Evolutionary conservation across 1,140 invertebrate species (phyloP).

Genomic region (Tetranychus urticae): DNA sequence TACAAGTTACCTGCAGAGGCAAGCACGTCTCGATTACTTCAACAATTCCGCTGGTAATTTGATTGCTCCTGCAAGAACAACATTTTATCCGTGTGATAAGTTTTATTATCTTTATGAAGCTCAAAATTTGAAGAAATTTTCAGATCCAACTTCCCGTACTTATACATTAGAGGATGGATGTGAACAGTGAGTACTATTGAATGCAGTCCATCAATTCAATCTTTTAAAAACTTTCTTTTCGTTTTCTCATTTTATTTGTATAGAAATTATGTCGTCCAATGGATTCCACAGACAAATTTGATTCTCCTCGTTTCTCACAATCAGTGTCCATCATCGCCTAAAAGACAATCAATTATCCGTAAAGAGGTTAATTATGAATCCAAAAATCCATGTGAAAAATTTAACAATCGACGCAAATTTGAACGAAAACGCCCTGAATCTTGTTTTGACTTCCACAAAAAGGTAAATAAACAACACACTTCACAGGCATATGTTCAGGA

Average conservation of each 20-base stretch:
- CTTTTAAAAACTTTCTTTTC: slow-evolving; percentile 1
- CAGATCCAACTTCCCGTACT: background rate
- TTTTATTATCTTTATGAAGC: slow-evolving; percentile 62
- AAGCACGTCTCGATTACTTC: background rate
- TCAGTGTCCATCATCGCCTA: slow-evolving; percentile 54
- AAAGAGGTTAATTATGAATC: slow-evolving; percentile 35
- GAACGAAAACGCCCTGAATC: slow-evolving; percentile 14
- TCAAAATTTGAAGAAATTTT: slow-evolving; percentile 22
- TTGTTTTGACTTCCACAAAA: slow-evolving; percentile 66
- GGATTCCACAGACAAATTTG: slow-evolving; percentile 68
- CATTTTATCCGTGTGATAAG: slow-evolving; percentile 45
- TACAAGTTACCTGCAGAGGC: background rate
- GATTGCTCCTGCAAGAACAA: slow-evolving; percentile 7
- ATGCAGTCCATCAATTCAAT: slow-evolving; percentile 13
- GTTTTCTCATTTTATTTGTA: slow-evolving; percentile 10
- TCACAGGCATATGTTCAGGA: too few relatives aligned
- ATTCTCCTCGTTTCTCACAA: slow-evolving; percentile 70
- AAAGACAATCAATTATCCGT: slow-evolving; percentile 41
- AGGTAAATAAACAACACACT: slow-evolving; percentile 27
- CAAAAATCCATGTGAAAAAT: background rate
- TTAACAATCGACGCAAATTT: slow-evolving; percentile 22
- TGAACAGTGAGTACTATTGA: background rate
- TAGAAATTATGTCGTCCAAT: slow-evolving; percentile 74
- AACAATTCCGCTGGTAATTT: background rate
- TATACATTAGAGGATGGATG: background rate